Conservation (phyloP, 1,140 invertebrate species). For the Zaprionus ghesquierei region DNA sequence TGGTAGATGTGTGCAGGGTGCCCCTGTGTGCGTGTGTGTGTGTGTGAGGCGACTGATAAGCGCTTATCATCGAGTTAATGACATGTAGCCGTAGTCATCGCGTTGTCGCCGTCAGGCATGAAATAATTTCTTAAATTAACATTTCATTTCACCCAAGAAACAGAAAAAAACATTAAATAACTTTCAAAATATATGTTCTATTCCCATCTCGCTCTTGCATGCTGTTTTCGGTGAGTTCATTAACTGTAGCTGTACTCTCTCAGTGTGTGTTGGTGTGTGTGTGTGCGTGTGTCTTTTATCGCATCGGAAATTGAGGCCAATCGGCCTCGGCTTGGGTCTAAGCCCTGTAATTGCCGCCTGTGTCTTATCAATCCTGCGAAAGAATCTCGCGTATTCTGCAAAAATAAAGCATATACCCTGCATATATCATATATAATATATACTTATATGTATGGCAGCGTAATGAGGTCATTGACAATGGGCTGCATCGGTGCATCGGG, state of each 20-base stretch:
- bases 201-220: neutral
- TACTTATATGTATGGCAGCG: too few relatives aligned
- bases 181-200: neutral
- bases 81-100: constrained; percentile 59
- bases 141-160: constrained; percentile 20
- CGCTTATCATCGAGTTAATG: constrained; percentile 72
- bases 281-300: constrained; percentile 47
- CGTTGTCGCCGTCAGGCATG: constrained; percentile 50
- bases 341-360: neutral
- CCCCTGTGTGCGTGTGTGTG: neutral
- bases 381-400: constrained; percentile 9
- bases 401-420: constrained; percentile 18
- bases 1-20: neutral
- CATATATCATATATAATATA: neutral
- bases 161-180: neutral
- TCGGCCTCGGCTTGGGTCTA: constrained; percentile 4
- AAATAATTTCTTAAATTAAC: constrained; percentile 79
- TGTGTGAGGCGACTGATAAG: constrained; percentile 37
- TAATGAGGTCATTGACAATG: constrained; percentile 52
- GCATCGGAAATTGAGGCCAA: constrained; percentile 76
- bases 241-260: neutral
- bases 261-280: too few relatives aligned
- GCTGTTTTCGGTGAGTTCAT: neutral
- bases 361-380: neutral
- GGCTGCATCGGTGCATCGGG: constrained; percentile 22